Evolutionary conservation across 2,113 vertebrate species (phyloP), one percentile per base, ranked within the genome.

Genomic region (Cathartes aura): DNA sequence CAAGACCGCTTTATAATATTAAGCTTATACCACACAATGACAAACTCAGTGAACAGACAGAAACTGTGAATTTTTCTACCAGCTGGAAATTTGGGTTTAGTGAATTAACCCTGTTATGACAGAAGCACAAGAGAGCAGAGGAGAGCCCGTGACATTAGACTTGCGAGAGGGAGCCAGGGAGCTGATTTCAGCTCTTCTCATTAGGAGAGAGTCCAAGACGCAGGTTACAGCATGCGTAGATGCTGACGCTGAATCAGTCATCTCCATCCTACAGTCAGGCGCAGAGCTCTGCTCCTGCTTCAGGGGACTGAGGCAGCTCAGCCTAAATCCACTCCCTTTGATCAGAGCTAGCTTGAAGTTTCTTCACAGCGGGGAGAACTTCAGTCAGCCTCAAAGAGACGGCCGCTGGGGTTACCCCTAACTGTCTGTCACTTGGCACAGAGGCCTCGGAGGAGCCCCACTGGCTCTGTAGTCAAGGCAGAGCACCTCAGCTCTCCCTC

Each of bases 51-150:
- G 71, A 89, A 89, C 50, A 43, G 73, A 78, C 34, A 74, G 26
- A 88, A 89, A 89, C 18, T 27, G 24, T n/a, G 34, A n/a, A 24
- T 87, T 95, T 66, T 68, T 72, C 88, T 85, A 45, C 34, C 19
- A 94, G 72, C 40, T 76, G 88, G 90, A 66, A 92, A 70, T 74
- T 60, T 10, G 45, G 26, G 40, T 55, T 78, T 45, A 68, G 73
- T 84, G 52, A 90, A 59, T 38, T 66, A 84, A 64, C 66, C n/a
- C 67, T 73, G 75, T 27, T 78, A 50, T 40, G 70, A 26, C 18
- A 68, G 36, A 67, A 66, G n/a, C 27, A 47, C 29, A 27, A 6
- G 74, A 70, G 27, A 78, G 82, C 47, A 40, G n/a, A 67, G 52
- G 30, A 24, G 59, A 90, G 38, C 58, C 24, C 2, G 3, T 62